phyloP scores from a whole-genome alignment of 2,113 vertebrate species.

The Dipodomys ordii region DNA sequence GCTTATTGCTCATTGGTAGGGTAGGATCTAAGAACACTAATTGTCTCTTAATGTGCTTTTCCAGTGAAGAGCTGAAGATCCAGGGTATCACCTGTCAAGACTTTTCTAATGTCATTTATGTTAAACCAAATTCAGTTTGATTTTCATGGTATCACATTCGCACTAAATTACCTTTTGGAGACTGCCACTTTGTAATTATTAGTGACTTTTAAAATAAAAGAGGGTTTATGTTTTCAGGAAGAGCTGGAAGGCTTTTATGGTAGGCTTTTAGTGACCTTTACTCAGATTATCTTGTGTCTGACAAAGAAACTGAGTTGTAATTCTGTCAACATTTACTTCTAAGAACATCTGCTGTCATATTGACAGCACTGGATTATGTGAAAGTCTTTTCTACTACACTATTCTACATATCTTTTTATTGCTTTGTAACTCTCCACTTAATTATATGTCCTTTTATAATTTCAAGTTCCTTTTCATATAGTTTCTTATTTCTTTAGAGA shows the following conservation, averaged over 20 bases:
- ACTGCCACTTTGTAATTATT: not conserved
- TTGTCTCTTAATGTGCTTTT: too few relatives aligned
- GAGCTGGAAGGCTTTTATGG: not conserved
- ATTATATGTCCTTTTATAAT: not conserved
- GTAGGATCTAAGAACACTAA: too few relatives aligned
- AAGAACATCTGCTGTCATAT: not conserved
- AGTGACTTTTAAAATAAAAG: slow-evolving; percentile 18
- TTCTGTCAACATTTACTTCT: slow-evolving; percentile 21
- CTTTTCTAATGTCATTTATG: slow-evolving; percentile 11
- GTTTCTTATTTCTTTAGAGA: not conserved
- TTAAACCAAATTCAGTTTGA: slow-evolving; percentile 39
- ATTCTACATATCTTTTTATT: not conserved
- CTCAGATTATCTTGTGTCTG: not conserved
- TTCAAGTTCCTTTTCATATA: not conserved
- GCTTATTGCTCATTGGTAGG: too few relatives aligned
- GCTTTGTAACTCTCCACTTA: not conserved
- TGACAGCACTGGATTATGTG: not conserved
- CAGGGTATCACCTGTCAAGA: not conserved
- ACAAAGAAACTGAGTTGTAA: not conserved
- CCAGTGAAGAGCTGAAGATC: not conserved
- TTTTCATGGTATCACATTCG: not conserved
- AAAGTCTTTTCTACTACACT: not conserved
- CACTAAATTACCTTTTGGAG: not conserved
- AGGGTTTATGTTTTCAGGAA: slow-evolving; percentile 4
- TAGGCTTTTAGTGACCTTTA: not conserved